Evolutionary conservation across 2,113 vertebrate species (phyloP).

Genomic region (Pseudorhombus dupliciocellatus): DNA sequence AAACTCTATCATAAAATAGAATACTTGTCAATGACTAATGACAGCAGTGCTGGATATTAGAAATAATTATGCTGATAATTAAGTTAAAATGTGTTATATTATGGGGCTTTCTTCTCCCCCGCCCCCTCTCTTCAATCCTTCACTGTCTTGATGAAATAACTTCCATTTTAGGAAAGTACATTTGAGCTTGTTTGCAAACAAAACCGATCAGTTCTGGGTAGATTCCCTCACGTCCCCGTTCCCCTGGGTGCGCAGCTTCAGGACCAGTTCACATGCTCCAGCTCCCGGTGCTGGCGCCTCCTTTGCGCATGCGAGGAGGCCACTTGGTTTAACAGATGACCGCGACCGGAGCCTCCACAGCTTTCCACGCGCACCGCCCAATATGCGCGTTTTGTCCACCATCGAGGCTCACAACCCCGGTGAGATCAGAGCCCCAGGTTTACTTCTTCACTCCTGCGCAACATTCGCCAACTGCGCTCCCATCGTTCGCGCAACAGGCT

Average conservation of each 20-base stretch:
- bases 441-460: background rate
- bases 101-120: too few relatives aligned
- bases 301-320: slow-evolving; percentile 71
- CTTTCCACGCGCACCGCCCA: slow-evolving; percentile 18
- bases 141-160: too few relatives aligned
- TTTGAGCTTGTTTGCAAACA: background rate
- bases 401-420: background rate
- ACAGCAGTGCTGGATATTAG: too few relatives aligned
- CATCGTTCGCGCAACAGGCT: slow-evolving; percentile 56
- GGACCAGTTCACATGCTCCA: too few relatives aligned
- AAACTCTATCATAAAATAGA: too few relatives aligned
- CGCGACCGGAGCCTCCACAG: slow-evolving; percentile 30
- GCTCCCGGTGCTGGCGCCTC: slow-evolving; percentile 30
- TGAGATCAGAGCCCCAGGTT: background rate
- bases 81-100: too few relatives aligned
- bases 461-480: background rate
- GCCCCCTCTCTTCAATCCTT: too few relatives aligned
- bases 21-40: too few relatives aligned
- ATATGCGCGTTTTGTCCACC: slow-evolving; percentile 7
- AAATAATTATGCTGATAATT: too few relatives aligned
- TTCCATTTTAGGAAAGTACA: too few relatives aligned
- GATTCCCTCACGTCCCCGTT: background rate
- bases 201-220: background rate
- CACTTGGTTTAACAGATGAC: slow-evolving; percentile 52
- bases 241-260: too few relatives aligned